These are phyloP conservation scores for Melanotaenia duboulayi DNA, from an alignment of 2,113 vertebrate genomes.

Conservation along the genomic window DNA sequence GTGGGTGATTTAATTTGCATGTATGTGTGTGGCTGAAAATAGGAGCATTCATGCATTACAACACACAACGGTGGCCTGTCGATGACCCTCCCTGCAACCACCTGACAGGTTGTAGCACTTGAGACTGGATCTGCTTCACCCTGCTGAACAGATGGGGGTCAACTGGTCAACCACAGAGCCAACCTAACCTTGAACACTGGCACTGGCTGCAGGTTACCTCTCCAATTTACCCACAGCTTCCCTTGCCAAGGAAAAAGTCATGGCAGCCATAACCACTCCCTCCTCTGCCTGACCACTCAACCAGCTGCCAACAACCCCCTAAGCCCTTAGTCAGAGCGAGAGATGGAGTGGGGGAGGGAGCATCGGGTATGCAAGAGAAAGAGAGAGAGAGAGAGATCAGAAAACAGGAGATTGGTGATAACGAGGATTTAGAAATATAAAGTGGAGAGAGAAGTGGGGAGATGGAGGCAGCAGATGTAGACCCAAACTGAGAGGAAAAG, in stretches of 20 bases:
- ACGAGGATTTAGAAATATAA: conserved; percentile 64
- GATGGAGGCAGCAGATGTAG: conserved; percentile 32
- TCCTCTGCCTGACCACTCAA: conserved; percentile 35
- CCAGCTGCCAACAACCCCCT: conserved; percentile 68
- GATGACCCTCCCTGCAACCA: neutral
- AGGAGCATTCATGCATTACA: neutral
- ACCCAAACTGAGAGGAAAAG: conserved; percentile 51
- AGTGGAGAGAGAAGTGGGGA: conserved; percentile 35
- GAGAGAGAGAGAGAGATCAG: conserved; percentile 42
- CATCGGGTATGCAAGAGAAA: neutral
- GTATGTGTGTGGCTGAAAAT: conserved; percentile 25
- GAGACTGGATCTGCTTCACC: conserved; percentile 42
- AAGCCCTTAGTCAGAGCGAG: conserved; percentile 45
- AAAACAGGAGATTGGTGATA: conserved; percentile 39
- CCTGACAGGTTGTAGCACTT: conserved; percentile 20
- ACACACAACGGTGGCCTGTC: neutral
- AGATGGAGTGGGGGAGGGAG: conserved; percentile 52
- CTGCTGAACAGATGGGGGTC: conserved; percentile 77
- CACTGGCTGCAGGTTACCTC: conserved; percentile 60
- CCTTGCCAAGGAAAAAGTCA: conserved; percentile 53
- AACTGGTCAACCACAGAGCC: conserved; percentile 58
- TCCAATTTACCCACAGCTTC: conserved; percentile 58
- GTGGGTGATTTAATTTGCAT: conserved; percentile 47
- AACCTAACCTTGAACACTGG: conserved; percentile 70
- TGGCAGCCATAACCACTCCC: conserved; percentile 62